These are phyloP conservation scores for Taxidea taxus DNA, from an alignment of 2,113 vertebrate genomes.

Conservation along the genomic window DNA sequence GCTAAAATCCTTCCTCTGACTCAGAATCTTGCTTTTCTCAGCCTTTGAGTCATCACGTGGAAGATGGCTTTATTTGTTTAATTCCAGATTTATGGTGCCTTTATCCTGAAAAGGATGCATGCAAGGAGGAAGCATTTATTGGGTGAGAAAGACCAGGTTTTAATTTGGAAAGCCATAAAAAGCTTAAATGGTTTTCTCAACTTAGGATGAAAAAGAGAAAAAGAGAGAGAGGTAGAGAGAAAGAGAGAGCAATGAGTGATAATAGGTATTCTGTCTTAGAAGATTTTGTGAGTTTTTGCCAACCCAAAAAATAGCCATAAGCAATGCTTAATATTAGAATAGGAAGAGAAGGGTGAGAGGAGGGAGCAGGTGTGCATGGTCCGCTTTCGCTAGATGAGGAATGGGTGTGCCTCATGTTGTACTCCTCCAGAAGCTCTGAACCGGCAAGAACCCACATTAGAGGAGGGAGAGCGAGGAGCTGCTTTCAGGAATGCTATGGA, in stretches of 20 bases:
- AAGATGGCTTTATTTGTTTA: conserved; percentile 74
- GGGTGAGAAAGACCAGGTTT: conserved; percentile 34
- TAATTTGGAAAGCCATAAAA: conserved; percentile 59
- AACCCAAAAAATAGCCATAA: background rate
- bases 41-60: conserved; percentile 76
- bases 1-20: conserved; percentile 75
- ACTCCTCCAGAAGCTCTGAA: background rate
- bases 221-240: background rate
- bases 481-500: background rate
- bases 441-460: background rate
- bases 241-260: background rate
- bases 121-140: background rate
- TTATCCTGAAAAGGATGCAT: conserved; percentile 45
- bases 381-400: background rate
- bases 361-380: background rate
- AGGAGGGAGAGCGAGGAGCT: background rate
- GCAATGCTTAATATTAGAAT: background rate
- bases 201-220: background rate
- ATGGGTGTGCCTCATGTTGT: rapidly evolving
- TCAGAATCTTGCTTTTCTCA: conserved; percentile 72
- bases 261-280: background rate
- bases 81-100: conserved; percentile 52
- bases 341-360: background rate
- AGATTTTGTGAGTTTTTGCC: background rate
- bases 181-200: background rate